A percentile compares a stretch with the other conserved stretches of the same genome.
phyloP scores from a whole-genome alignment of 2,113 vertebrate species.

The Nannospalax galili region DNA sequence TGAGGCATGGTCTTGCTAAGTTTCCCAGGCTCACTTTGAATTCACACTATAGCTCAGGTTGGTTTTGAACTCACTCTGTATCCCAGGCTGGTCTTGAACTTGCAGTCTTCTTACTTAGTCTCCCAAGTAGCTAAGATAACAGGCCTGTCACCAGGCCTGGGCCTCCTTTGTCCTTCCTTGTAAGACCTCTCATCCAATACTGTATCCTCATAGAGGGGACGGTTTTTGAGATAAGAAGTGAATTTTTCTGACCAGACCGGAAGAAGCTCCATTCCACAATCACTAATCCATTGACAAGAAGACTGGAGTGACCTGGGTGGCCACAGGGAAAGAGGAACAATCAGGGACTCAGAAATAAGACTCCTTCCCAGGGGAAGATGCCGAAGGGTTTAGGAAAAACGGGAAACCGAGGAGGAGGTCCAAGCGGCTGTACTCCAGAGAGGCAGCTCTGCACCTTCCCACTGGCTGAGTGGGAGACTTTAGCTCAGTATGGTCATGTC shows the following conservation, averaged over 20 bases:
- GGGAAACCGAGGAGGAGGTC: no score
- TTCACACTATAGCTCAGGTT: neutral
- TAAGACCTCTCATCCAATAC: no score
- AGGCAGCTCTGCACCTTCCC: rapidly evolving
- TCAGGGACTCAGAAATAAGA: neutral
- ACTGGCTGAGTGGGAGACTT: neutral
- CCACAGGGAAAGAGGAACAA: neutral
- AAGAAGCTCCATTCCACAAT: neutral
- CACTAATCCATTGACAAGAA: neutral
- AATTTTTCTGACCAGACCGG: neutral
- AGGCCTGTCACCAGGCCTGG: neutral
- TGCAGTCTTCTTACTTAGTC: neutral
- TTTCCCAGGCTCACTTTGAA: neutral
- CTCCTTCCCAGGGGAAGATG: rapidly evolving
- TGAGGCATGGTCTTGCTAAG: neutral
- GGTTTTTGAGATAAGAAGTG: neutral
- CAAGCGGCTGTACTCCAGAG: neutral
- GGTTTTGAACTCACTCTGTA: neutral
- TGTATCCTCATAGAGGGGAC: neutral
- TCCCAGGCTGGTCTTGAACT: neutral
- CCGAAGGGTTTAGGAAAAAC: neutral
- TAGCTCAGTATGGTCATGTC: conserved; percentile 5
- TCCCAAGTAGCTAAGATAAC: neutral
- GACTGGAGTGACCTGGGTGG: neutral
- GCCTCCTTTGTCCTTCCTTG: neutral